Percentiles rank a stretch among this genome's conserved stretches.
Evolutionary conservation across 23 tunicate species (phyloP).

Genomic region (Trididemnum nubilum): DNA sequence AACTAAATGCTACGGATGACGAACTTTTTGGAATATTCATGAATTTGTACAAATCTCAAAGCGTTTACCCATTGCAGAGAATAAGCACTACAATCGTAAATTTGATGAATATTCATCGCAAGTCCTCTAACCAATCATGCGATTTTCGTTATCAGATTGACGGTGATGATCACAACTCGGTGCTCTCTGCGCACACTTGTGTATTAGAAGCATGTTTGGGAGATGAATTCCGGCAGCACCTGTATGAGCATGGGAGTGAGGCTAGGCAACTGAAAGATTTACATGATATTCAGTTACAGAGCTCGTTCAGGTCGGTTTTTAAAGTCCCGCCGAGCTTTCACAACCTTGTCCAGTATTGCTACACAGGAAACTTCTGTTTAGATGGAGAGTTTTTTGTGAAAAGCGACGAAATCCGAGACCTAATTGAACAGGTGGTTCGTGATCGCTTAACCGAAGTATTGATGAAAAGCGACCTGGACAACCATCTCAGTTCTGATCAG

Average conservation of each 20-base stretch:
- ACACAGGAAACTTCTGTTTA: constrained; percentile 4
- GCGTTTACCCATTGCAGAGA: too few species aligned
- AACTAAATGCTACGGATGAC: background rate
- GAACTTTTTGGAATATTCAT: background rate
- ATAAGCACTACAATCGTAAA: too few species aligned
- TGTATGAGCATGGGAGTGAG: background rate
- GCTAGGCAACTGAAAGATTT: too few species aligned
- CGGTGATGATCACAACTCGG: background rate
- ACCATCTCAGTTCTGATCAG: background rate
- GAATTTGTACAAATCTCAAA: background rate
- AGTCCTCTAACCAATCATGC: background rate
- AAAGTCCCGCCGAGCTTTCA: constrained; percentile 5
- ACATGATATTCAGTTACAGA: too few species aligned
- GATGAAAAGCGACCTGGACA: background rate
- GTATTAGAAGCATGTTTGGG: background rate
- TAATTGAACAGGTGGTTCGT: background rate
- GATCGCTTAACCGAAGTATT: background rate
- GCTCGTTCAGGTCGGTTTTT: too few species aligned
- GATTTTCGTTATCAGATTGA: background rate
- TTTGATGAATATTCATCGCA: too few species aligned
- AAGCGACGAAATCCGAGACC: background rate
- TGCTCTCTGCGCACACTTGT: constrained; percentile 15
- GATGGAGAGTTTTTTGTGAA: background rate
- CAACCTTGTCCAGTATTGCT: constrained; percentile 1
- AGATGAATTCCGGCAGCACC: background rate